Evolutionary conservation across 2,797 vertebrate species (phyloP).

Genomic region (Melanotaenia nigrans): DNA sequence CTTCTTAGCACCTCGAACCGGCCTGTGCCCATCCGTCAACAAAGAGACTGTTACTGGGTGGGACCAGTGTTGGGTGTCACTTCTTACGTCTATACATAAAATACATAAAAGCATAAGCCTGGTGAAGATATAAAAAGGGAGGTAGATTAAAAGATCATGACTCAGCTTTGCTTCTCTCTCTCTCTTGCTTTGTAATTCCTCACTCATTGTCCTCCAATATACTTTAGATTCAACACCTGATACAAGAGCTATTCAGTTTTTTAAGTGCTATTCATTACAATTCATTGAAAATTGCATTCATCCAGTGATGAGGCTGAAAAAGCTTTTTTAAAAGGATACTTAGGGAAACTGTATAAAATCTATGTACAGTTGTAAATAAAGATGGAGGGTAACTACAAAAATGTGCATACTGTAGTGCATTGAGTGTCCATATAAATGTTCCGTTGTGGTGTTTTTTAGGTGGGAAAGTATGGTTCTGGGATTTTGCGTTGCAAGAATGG

Average conservation of each 20-base stretch:
- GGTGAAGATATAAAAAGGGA: conserved; percentile 54
- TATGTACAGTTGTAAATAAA: too few species aligned
- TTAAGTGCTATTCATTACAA: conserved; percentile 78
- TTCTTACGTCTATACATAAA: conserved; percentile 54
- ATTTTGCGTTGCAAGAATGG: conserved; percentile 33
- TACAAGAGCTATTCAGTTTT: conserved; percentile 64
- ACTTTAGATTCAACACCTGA: conserved; percentile 73
- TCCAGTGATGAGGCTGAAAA: conserved; percentile 66
- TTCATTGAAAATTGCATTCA: conserved; percentile 69
- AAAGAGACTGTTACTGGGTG: conserved; percentile 55
- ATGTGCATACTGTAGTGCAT: neutral
- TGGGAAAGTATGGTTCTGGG: conserved; percentile 44
- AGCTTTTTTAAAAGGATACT: conserved; percentile 65
- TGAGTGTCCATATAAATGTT: conserved; percentile 43
- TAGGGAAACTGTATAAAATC: conserved; percentile 14
- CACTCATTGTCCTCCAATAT: conserved; percentile 72
- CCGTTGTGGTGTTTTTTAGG: conserved; percentile 45
- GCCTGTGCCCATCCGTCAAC: conserved; percentile 39
- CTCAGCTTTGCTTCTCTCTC: conserved; percentile 57
- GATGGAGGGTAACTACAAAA: too few species aligned
- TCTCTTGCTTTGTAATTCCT: conserved; percentile 70
- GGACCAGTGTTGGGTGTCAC: conserved; percentile 59
- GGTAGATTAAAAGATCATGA: conserved; percentile 70
- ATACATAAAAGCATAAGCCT: conserved; percentile 54
- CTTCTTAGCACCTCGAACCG: conserved; percentile 42